Base-by-base conservation (phyloP, 2,797 vertebrate species). In the Malurus splendens region DNA sequence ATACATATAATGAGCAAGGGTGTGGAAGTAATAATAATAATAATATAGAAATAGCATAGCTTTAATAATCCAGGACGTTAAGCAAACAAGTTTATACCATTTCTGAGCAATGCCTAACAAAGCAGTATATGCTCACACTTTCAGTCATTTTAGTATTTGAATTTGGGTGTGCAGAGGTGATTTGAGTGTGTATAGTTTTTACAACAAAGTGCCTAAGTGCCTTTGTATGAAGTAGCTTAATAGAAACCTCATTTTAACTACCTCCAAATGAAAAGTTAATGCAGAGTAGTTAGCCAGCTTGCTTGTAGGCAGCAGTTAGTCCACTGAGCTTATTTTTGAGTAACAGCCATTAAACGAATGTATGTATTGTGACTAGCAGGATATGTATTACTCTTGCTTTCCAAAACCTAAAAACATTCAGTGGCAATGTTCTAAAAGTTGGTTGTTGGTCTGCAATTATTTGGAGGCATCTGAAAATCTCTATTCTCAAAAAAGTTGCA, bases 1-100 rank as follows among this genome's bases (percentile, higher is more conserved):
- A 10, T 27, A 6, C 0, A 0, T 20, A 39, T 68, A 39, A 39
- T 0, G 2, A 82, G 33, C 28, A 32, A 72, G 22, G 9, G 42
- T 71, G 7, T 44, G 17, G 27, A 51, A 77, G 19, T 72, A 72
- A 22, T 52, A 82, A 32, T 56, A 54, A 50, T 77, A 50, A 55
- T 59, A 28, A 28, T 51, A 33, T 0, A 68, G 30, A 33, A 90
- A 41, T 36, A 28, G 16, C 24, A 23, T 33, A 48, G 33, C 10
- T 73, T 3, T 42, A 38, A 12, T 59, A 66, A 82, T 61, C 12
- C 41, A 66, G 59, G 13, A 9, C 10, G 18, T 45, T 54, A 68
- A 36, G 14, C 51, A 86, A 77, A 12, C 16, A 32, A 73, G 18
- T 52, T 72, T 76, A 36, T 36, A 10, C 13, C 33, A 6, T 52